A percentile compares a stretch with the other conserved stretches of the same genome.
Evolutionary conservation across 2,888 invertebrate species (phyloP).

Genomic region (Leptura quadrifasciata): DNA sequence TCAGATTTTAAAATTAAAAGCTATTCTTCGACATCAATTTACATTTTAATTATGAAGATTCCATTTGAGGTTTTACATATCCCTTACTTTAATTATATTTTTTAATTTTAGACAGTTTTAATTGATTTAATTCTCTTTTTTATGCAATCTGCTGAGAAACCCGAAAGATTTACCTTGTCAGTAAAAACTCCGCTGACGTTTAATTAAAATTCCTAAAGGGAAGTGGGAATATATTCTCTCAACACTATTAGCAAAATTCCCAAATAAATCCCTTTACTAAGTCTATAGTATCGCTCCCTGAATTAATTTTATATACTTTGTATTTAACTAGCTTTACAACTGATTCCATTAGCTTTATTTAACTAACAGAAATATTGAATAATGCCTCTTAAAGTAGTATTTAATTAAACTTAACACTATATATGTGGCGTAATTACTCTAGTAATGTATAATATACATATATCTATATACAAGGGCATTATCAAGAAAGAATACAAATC

Average conservation of each 20-base stretch:
- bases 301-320: constrained; percentile 23
- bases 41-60: background rate
- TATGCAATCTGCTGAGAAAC: background rate
- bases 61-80: background rate
- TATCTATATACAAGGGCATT: no score
- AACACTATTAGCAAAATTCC: constrained; percentile 18
- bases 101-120: background rate
- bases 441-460: no score
- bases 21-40: background rate
- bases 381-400: background rate
- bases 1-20: no score
- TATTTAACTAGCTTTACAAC: constrained; percentile 9
- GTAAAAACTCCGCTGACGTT: background rate
- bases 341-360: constrained; percentile 22
- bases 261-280: constrained; percentile 9
- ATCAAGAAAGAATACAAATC: no score
- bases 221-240: background rate
- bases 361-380: background rate
- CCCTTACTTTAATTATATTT: background rate
- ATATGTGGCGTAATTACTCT: no score
- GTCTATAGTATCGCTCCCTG: constrained; percentile 14
- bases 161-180: background rate
- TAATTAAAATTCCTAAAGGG: constrained; percentile 13
- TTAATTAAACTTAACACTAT: no score
- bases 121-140: background rate